These are phyloP conservation scores for Conger conger DNA, from an alignment of 2,113 vertebrate genomes.

Conservation along the genomic window DNA sequence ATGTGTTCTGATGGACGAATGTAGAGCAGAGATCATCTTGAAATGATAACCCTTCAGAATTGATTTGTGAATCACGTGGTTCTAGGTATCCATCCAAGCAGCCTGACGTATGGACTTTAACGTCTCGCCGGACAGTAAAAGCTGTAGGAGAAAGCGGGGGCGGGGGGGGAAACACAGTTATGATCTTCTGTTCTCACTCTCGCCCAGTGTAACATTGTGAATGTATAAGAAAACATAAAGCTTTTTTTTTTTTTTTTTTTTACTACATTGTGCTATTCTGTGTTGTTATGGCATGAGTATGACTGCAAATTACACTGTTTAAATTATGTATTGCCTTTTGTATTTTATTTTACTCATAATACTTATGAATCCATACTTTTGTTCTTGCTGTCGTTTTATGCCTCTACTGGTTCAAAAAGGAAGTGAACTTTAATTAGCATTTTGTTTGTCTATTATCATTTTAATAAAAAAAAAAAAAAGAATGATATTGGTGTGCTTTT, in stretches of 20 bases:
- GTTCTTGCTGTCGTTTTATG: constrained; percentile 34
- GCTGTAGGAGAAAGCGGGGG: not conserved
- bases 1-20: not conserved
- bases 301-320: constrained; percentile 19
- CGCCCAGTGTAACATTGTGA: constrained; percentile 20
- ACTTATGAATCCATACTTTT: constrained; percentile 20
- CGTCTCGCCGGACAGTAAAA: not conserved
- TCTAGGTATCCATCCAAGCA: not conserved
- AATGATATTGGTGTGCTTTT: constrained; percentile 3
- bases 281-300: constrained; percentile 22
- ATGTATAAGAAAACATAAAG: constrained; percentile 44
- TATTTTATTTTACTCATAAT: constrained; percentile 2
- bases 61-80: not conserved
- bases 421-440: not conserved
- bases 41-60: constrained; percentile 19
- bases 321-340: constrained; percentile 41
- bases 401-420: not conserved
- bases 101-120: not conserved
- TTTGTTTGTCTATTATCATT: constrained; percentile 17
- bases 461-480: constrained; percentile 9
- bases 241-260: constrained; percentile 31
- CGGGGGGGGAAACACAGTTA: not conserved
- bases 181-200: not conserved
- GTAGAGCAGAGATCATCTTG: constrained; percentile 42
- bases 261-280: constrained; percentile 33